Base-by-base conservation (phyloP, 1,140 invertebrate species). In the Papilio helenus region DNA sequence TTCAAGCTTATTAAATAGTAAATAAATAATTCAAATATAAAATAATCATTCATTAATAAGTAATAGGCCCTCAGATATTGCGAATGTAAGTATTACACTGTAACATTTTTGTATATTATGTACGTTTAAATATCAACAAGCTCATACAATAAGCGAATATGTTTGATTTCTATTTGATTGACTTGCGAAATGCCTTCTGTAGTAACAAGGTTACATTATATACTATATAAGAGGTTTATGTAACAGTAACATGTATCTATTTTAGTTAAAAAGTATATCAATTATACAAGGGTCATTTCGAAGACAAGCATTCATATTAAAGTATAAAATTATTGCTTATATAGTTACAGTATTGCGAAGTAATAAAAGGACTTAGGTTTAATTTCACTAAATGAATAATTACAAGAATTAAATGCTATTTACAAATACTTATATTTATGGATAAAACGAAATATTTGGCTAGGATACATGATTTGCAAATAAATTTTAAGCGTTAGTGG, bases 371-470 rank as follows among this genome's bases (percentile, higher is more conserved):
- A 91, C 90, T 94, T 90, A 92, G 91, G 91, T 88, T 91, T 92
- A 93, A 88, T 79, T 84, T 87, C 86, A 84, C 79, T 89, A 92
- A 93, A 94, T 88, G 86, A 93, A 91, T 89, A 83, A 88, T 90
- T 94, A 93, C 90, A 90, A 92, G 89, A 92, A 91, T 93, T 92
- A 92, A 92, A 90, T 90, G 91, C 89, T 93, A 93, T 93, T 90
- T 93, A 94, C 91, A 93, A 84, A 88, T 89, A 93, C 81, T 85
- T 90, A 90, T 88, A 84, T 80, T 73, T 89, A 89, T 76, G 89
- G 87, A 86, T 89, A 88, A 84, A 93, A 94, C 86, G 86, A 92
- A 93, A 92, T 93, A 93, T 94, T 94, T 94, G 92, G 91, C 90
- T 94, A 94, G 91, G 90, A 90, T 88, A 93, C 86, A 90, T 90